These are phyloP conservation scores for Aselliscus stoliczkanus DNA, from an alignment of 2,797 vertebrate genomes.

Conservation along the genomic window DNA sequence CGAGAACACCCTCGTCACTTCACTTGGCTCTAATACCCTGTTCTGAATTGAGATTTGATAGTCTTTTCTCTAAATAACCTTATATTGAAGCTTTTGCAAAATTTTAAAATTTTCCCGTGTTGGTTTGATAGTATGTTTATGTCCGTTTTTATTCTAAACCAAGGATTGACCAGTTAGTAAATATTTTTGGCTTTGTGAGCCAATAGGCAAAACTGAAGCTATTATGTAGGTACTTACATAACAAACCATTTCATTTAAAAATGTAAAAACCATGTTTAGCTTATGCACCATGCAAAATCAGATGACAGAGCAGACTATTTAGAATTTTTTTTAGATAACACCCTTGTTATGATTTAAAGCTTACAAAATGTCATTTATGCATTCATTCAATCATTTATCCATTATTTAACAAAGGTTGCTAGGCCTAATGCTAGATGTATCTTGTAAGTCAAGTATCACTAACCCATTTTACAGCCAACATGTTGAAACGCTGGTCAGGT, in stretches of 20 bases:
- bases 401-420: not conserved
- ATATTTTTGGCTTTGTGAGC: not conserved
- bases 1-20: not conserved
- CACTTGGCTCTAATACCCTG: not conserved
- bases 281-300: not conserved
- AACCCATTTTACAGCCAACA: not conserved
- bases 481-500: not conserved
- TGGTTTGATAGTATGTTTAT: not conserved
- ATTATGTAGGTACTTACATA: not conserved
- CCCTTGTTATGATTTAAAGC: not conserved
- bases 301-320: not conserved
- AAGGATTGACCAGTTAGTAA: not conserved
- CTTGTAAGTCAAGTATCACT: not conserved
- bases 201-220: not conserved
- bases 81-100: not conserved
- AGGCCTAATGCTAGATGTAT: not conserved
- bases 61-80: constrained; percentile 17
- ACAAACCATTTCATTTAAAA: constrained; percentile 12
- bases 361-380: not conserved
- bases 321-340: not conserved
- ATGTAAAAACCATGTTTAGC: not conserved
- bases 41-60: not conserved
- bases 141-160: not conserved
- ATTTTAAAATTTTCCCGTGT: not conserved
- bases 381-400: not conserved